Base-by-base conservation (phyloP, 2,113 vertebrate species). In the Shinisaurus crocodilurus region DNA sequence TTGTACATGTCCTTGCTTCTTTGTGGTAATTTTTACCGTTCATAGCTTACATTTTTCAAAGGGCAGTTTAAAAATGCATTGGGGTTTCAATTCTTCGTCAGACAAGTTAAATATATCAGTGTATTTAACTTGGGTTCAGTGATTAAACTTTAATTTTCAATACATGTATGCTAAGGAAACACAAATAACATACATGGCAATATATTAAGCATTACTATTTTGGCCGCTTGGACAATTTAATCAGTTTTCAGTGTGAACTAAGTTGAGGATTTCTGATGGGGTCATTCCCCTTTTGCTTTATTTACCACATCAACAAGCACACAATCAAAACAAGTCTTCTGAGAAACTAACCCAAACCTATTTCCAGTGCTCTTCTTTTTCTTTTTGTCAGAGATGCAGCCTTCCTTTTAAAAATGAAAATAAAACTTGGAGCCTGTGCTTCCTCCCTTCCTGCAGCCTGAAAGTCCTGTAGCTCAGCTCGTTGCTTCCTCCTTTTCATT, bases 171-270 rank as follows among this genome's bases (percentile, higher is more conserved):
- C 90, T 92, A 94, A 94, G 57, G 70, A 60, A 90, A 90, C 54
- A 80, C 63, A 70, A 92, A 89, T 91, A 84, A 92, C 82, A 93
- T 92, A 88, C 81, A 54, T 94, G 92, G 94, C 93, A 95, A 94
- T 63, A 90, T 82, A 81, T 86, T 92, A 93, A 94, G 95, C 90
- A 96, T 96, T 96, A 93, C 89, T 93, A 90, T 95, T 94, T 92
- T 92, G 93, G 92, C 92, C 34, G 89, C 83, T 90, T 91, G 94
- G 94, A 95, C 92, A 95, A 96, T 96, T 96, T 96, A 95, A 95
- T 96, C 91, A 87, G 34, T 88, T 85, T 95, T 95, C 90, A 76
- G 86, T 90, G 88, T 1, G 7, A 95, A 97, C 95, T 97, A 92
- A 95, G 91, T 93, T 92, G 91, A 96, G 95, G 91, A 88, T 82